Base-by-base conservation (phyloP, 2,797 vertebrate genomes). In the Paedocypris micromegethes region DNA sequence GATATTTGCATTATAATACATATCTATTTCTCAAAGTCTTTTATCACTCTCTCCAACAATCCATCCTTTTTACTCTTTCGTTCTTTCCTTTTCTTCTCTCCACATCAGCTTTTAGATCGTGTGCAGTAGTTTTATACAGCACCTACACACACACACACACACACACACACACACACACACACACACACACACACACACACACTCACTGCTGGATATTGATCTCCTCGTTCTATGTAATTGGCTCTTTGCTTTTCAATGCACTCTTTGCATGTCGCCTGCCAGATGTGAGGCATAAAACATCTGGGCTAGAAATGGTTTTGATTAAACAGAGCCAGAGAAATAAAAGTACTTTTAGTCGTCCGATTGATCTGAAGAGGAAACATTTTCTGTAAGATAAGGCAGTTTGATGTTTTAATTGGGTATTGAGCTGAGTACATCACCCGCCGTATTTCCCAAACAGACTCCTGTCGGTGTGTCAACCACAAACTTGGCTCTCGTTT, bases 211-310 rank as follows among this genome's bases (percentile, higher is more conserved):
- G 54, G 72, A 54, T 59, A 69, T 73, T 48, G 66, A 73, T 64
- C 51, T 23, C 4, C 4, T 46, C 8, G 40, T 56, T 49, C 43
- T 42, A 9, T 3, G 40, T 73, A 73, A 73, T 73, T 58, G 55
- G 37, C 48, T 68, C 54, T 48, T 68, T 68, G 55, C 67, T 64
- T 64, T 64, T 54, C 54, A 50, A 38, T 47, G 60, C 55, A 38
- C 65, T 52, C 53, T 64, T 69, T 48, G 60, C 50, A 64, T 62
- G 48, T 46, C 60, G 55, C 44, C 42, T 39, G 9, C 61, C 66
- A 70, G 59, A 70, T 70, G 68, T 70, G 59, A 56, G 44, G 47
- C 59, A 63, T 70, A 60, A 63, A 56, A 57, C 59, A 63, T 70
- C 68, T 63, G 60, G 5, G 9, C 5, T 44, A 55, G 51, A 62